phyloP scores from a whole-genome alignment of 2,113 vertebrate species.

The Artemisiospiza belli region DNA sequence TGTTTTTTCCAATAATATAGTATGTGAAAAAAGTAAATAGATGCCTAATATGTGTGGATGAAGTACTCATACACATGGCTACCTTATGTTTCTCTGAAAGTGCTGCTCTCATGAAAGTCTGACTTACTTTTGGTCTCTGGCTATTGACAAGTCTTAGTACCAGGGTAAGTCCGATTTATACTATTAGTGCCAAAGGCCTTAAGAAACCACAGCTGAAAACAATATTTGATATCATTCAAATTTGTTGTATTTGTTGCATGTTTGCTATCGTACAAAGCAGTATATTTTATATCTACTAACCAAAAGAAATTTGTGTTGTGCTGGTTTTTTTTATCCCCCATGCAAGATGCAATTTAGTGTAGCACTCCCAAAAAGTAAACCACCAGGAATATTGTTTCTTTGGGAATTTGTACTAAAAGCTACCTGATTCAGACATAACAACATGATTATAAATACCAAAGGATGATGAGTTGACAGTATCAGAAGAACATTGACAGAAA shows the following conservation, averaged over 20 bases:
- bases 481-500: background rate
- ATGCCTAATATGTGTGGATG: background rate
- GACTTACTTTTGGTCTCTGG: background rate
- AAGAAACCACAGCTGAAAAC: conserved; percentile 22
- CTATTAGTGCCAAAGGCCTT: conserved; percentile 40
- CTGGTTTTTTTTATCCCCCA: background rate
- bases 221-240: background rate
- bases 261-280: background rate
- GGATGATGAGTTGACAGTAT: background rate
- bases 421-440: background rate
- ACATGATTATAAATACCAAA: background rate
- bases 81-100: background rate
- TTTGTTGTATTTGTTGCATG: background rate
- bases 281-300: background rate
- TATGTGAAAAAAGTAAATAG: conserved; percentile 23
- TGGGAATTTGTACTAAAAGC: background rate
- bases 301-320: background rate
- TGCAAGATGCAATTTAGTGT: background rate
- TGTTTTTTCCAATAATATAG: conserved; percentile 7
- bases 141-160: conserved; percentile 38
- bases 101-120: background rate
- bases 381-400: background rate
- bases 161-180: conserved; percentile 22
- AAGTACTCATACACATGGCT: background rate
- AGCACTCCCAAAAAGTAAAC: background rate